Evolutionary conservation across 2,888 invertebrate genomes (phyloP).

Genomic region (Phymatocera aterrima): DNA sequence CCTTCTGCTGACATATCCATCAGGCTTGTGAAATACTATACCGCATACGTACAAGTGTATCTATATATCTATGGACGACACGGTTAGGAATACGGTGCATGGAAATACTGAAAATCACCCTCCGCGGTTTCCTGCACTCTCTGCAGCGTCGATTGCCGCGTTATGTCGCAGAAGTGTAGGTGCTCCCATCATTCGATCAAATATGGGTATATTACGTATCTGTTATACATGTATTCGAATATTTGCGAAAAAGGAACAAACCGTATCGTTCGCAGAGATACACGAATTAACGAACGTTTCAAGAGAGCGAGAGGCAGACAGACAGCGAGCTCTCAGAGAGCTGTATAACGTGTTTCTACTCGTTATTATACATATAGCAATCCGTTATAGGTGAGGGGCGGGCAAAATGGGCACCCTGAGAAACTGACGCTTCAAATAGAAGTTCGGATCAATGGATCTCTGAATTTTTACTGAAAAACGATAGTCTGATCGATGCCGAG

Average conservation of each 20-base stretch:
- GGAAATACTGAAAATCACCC: background rate
- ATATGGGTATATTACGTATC: background rate
- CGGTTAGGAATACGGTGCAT: constrained; percentile 4
- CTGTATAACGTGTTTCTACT: no score
- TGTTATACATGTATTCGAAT: background rate
- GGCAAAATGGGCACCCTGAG: no score
- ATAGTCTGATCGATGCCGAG: no score
- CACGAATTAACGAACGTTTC: no score
- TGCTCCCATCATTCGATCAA: background rate
- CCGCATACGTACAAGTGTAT: background rate
- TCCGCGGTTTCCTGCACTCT: background rate
- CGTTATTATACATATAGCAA: no score
- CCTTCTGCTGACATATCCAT: constrained; percentile 14
- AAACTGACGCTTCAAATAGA: no score
- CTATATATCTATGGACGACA: background rate
- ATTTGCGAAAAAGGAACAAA: background rate
- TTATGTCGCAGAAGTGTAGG: background rate
- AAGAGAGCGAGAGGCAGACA: no score
- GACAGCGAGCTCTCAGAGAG: no score
- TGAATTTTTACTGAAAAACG: no score
- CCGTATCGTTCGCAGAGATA: no score
- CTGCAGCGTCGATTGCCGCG: background rate
- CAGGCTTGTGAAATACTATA: background rate
- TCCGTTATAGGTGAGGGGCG: no score
- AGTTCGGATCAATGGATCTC: no score